A percentile compares a stretch with the other conserved stretches of the same genome.
Conservation (phyloP, 1,140 invertebrate species). For the Melitaea cinxia region DNA sequence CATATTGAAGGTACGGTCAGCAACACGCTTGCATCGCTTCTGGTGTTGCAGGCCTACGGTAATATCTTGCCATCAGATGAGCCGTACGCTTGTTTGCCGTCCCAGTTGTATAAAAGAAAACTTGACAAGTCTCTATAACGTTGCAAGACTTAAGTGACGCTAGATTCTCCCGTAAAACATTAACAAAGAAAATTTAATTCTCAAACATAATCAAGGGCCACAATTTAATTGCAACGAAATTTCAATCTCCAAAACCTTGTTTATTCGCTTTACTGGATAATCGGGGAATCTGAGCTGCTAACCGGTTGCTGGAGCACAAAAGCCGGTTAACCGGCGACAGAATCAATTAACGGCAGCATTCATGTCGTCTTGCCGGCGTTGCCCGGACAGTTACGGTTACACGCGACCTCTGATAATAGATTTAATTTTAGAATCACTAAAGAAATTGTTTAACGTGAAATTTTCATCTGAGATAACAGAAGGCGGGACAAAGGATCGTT, state of each 20-base stretch:
- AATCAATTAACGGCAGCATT: conserved; percentile 21
- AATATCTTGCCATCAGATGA: no score
- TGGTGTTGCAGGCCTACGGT: no score
- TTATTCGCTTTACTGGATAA: conserved; percentile 8
- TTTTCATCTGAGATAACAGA: neutral
- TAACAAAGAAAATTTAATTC: neutral
- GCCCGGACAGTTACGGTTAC: neutral
- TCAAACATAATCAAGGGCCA: neutral
- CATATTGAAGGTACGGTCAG: no score
- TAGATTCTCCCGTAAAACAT: no score
- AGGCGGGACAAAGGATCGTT: neutral
- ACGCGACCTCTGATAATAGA: neutral
- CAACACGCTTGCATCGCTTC: no score
- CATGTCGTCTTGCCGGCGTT: conserved; percentile 5
- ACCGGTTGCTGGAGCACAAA: neutral
- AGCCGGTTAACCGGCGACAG: conserved; percentile 12
- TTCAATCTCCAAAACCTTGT: conserved; percentile 1
- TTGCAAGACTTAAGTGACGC: no score
- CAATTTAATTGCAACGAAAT: conserved; percentile 1
- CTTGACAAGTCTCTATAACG: no score
- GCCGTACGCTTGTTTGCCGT: no score
- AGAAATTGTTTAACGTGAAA: neutral
- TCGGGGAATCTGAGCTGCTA: neutral
- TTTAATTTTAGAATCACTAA: neutral
- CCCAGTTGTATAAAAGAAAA: no score